phyloP scores from a whole-genome alignment of 2,888 invertebrate genomes.

The Branchipolynoe longqiensis region DNA sequence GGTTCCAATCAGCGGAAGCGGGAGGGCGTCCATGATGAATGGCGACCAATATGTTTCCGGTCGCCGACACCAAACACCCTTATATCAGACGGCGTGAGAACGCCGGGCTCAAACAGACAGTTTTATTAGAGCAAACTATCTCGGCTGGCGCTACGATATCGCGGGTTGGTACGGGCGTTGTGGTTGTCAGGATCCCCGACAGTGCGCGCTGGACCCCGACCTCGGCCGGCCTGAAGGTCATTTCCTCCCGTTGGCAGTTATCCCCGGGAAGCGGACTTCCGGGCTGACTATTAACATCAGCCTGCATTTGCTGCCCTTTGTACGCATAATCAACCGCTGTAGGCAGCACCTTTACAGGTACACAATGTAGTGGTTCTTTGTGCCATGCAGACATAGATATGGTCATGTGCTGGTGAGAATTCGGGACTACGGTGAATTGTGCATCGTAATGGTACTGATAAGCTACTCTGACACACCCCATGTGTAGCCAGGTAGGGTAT shows the following conservation, averaged over 20 bases:
- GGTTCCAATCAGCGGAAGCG: not conserved
- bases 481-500: too few relatives aligned
- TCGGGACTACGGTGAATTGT: too few relatives aligned
- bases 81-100: conserved; percentile 13
- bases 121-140: conserved; percentile 20
- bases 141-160: not conserved
- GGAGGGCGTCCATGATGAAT: not conserved
- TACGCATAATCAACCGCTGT: too few relatives aligned
- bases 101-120: not conserved
- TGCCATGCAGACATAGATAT: too few relatives aligned
- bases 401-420: too few relatives aligned
- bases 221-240: not conserved
- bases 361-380: too few relatives aligned
- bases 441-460: too few relatives aligned
- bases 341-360: too few relatives aligned
- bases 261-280: not conserved
- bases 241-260: not conserved
- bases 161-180: not conserved
- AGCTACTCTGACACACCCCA: too few relatives aligned
- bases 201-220: not conserved
- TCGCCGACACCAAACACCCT: not conserved
- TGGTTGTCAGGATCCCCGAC: not conserved
- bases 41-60: conserved; percentile 12
- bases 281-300: not conserved
- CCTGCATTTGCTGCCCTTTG: not conserved